Evolutionary conservation across 1,140 invertebrate genomes (phyloP).

Genomic region (Patella vulgata): DNA sequence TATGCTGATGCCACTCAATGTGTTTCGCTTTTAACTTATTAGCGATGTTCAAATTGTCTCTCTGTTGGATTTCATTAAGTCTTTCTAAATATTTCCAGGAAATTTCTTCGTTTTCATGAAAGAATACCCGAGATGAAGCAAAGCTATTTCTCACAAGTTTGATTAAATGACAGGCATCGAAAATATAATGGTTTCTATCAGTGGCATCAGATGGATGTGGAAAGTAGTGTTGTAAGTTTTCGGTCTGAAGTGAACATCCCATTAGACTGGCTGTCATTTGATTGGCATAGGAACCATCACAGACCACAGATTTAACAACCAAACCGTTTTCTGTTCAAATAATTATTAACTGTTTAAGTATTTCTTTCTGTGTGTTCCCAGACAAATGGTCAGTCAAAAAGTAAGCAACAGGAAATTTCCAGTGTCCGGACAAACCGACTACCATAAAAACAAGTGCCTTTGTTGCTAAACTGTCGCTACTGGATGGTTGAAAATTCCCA

Average conservation of each 20-base stretch:
- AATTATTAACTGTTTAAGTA: not conserved
- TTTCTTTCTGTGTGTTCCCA: not conserved
- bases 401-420: conserved; percentile 7
- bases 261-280: not conserved
- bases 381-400: conserved; percentile 1
- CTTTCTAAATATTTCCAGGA: conserved; percentile 1
- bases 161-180: conserved; percentile 14
- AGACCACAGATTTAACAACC: not conserved
- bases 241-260: not conserved
- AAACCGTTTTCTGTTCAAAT: not conserved
- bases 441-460: not conserved
- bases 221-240: not conserved
- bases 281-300: conserved; percentile 8
- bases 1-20: too few species aligned
- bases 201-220: not conserved
- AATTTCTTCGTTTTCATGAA: not conserved
- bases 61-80: conserved; percentile 1
- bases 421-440: not conserved
- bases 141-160: conserved; percentile 5
- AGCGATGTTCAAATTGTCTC: not conserved
- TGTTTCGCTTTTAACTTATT: conserved; percentile 7
- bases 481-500: not conserved
- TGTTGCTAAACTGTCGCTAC: not conserved
- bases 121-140: not conserved
- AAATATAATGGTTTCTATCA: not conserved